Evolutionary conservation across 2,797 vertebrate species (phyloP).

Genomic region (Rhincodon typus): DNA sequence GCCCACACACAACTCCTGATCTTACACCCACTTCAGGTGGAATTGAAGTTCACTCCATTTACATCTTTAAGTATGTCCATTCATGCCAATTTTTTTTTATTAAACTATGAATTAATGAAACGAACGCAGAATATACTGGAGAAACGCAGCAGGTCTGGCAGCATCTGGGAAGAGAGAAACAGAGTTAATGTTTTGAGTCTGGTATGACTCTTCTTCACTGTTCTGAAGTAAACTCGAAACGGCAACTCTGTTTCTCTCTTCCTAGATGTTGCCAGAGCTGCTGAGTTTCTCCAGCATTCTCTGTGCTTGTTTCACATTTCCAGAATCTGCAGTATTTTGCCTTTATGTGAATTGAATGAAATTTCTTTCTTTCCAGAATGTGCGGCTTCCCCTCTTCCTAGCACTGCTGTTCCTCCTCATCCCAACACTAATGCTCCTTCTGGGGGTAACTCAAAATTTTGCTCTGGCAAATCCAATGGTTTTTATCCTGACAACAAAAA

Average conservation of each 20-base stretch:
- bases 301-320: too few relatives aligned
- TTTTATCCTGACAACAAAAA: slow-evolving; percentile 55
- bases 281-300: too few relatives aligned
- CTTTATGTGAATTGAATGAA: slow-evolving; percentile 32
- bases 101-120: slow-evolving; percentile 42
- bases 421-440: not conserved
- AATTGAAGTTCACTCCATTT: not conserved
- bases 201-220: too few relatives aligned
- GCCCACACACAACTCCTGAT: not conserved
- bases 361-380: slow-evolving; percentile 31
- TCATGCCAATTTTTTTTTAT: slow-evolving; percentile 43
- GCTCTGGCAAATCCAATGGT: slow-evolving; percentile 56
- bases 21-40: not conserved
- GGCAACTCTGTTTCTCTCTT: too few relatives aligned
- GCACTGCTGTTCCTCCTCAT: not conserved
- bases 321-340: too few relatives aligned
- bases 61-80: slow-evolving; percentile 34
- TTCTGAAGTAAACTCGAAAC: too few relatives aligned
- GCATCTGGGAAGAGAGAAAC: too few relatives aligned
- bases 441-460: slow-evolving; percentile 51
- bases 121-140: too few relatives aligned
- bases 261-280: too few relatives aligned
- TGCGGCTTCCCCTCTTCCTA: slow-evolving; percentile 44
- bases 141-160: too few relatives aligned
- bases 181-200: too few relatives aligned